phyloP scores from a whole-genome alignment of 1,140 invertebrate species.

The Dendrolimus punctatus region DNA sequence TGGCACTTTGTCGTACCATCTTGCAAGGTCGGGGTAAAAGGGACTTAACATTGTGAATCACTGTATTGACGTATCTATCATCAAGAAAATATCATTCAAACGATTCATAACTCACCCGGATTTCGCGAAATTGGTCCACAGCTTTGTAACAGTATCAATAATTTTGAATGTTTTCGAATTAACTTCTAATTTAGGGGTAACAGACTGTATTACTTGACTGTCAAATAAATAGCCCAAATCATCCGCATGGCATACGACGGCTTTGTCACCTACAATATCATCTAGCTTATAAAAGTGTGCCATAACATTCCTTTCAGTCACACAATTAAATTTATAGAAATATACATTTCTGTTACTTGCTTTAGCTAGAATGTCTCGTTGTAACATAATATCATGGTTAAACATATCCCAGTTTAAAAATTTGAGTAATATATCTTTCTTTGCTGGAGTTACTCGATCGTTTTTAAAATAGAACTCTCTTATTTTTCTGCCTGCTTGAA shows the following conservation, averaged over 20 bases:
- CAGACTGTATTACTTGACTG: conserved; percentile 17
- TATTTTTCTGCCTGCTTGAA: conserved; percentile 39
- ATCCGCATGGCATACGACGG: conserved; percentile 67
- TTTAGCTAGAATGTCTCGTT: conserved; percentile 22
- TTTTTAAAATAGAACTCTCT: conserved; percentile 62
- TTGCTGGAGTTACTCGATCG: conserved; percentile 23
- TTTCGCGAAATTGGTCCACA: conserved; percentile 64
- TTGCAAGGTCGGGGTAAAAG: too few relatives aligned
- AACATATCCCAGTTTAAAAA: conserved; percentile 7
- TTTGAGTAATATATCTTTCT: conserved; percentile 9
- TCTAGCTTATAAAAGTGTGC: conserved; percentile 4
- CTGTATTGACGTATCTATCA: too few relatives aligned
- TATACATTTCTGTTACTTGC: conserved; percentile 30
- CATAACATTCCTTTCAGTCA: conserved; percentile 58
- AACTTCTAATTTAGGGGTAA: conserved; percentile 10
- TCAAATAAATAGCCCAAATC: conserved; percentile 74
- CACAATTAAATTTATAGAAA: conserved; percentile 40
- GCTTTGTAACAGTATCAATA: conserved; percentile 53
- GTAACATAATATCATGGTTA: conserved; percentile 4
- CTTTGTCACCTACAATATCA: conserved; percentile 9
- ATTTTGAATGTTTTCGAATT: conserved; percentile 31
- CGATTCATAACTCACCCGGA: conserved; percentile 7
- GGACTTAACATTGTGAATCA: too few relatives aligned
- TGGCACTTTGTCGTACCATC: too few relatives aligned
- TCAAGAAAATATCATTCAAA: not conserved